Evolutionary conservation across 2,113 vertebrate genomes (phyloP).

Genomic region (Scortum barcoo): DNA sequence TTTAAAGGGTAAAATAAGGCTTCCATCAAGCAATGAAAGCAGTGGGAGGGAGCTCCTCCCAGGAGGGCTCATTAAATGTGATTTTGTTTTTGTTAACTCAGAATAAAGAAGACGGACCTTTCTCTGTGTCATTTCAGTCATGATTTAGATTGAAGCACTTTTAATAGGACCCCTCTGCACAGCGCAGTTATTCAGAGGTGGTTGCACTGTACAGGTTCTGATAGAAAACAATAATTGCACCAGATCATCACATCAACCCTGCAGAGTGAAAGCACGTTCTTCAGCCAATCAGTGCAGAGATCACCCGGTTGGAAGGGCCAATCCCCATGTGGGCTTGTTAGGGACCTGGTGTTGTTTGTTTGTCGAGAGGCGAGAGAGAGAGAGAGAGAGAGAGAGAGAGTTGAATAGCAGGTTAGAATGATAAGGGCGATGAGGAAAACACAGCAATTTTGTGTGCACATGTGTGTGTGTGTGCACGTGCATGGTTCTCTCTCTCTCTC

Average conservation of each 20-base stretch:
- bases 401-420: conserved; percentile 34
- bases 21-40: conserved; percentile 38
- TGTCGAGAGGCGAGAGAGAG: conserved; percentile 13
- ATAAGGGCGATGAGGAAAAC: conserved; percentile 21
- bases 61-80: conserved; percentile 73
- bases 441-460: not conserved
- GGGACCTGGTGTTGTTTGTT: conserved; percentile 67
- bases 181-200: not conserved
- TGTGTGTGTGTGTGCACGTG: conserved; percentile 25
- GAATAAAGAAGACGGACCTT: conserved; percentile 38
- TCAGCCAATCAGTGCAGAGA: conserved; percentile 60
- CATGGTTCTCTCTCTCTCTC: not conserved
- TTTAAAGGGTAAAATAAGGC: conserved; percentile 42
- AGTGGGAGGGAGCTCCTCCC: conserved; percentile 51
- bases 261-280: conserved; percentile 20
- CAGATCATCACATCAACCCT: conserved; percentile 25
- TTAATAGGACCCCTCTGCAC: not conserved
- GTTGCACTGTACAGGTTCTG: not conserved
- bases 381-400: not conserved
- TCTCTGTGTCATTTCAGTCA: conserved; percentile 39
- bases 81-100: conserved; percentile 53
- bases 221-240: conserved; percentile 11
- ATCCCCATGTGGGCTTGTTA: conserved; percentile 75
- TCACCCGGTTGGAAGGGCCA: conserved; percentile 53
- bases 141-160: conserved; percentile 12